Base-by-base conservation (phyloP, 2,113 vertebrate species). In the Thomomys bottae region DNA sequence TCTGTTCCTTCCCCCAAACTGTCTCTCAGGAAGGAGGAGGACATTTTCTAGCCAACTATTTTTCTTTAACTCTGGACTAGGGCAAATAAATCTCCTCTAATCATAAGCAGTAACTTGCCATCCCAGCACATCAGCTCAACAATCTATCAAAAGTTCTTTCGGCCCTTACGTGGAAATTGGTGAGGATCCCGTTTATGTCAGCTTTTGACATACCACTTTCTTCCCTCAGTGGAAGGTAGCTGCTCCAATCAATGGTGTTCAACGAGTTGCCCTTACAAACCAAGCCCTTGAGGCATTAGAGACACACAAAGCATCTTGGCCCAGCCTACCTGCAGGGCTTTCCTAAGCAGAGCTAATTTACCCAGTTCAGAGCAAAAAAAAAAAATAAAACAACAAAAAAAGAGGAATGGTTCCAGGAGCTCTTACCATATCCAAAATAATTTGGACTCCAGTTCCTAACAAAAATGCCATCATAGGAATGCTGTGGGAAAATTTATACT, bases 361-460 rank as follows among this genome's bases (percentile, higher is more conserved):
- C 17, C 42, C 10, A 32, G 15, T 40, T 80, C 10, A 18, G n/a
- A n/a, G n/a, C n/a, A n/a, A n/a, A n/a, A n/a, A n/a, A n/a, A 11
- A 54, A 54, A 54, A 54, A 54, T 2, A 49, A 8, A 49, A 8
- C 9, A 8, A 54, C 49, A 84, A 38, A 82, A 81, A n/a, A 30
- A 91, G 26, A 40, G 26, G n/a, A 82, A 71, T 54, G n/a, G 75
- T 32, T 94, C 23, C 30, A 84, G 63, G 9, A 89, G 20, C 40
- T 89, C 64, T 90, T 59, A 59, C 10, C 12, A 30, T 36, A 82
- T 61, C 36, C 17, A 91, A 91, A 95, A 71, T 81, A 84, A 79
- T 77, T 45, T 90, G 66, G 54, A 81, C 4, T 94, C 23, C 2
- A 67, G 32, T 90, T 91, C 57, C 64, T 32, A 87, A 71, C 59